A percentile compares a stretch with the other conserved stretches of the same genome.
Evolutionary conservation across 2,888 invertebrate genomes (phyloP).

Genomic region (Carabus problematicus): DNA sequence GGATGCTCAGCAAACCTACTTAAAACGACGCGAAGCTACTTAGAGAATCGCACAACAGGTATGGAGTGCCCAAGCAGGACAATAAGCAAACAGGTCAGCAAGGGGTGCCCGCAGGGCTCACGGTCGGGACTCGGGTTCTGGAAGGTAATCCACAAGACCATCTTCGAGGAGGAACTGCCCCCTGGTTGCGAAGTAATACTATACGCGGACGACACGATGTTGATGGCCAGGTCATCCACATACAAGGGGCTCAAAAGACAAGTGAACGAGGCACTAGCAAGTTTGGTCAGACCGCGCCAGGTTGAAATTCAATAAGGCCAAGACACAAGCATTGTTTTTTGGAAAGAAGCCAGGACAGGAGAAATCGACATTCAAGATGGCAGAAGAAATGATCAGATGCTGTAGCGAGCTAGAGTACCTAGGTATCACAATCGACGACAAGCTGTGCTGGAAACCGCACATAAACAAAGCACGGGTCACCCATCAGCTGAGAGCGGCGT

Average conservation of each 20-base stretch:
- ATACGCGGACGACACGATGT: slow-evolving; percentile 43
- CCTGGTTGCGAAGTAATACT: slow-evolving; percentile 30
- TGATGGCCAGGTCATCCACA: neutral
- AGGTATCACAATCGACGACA: slow-evolving; percentile 28
- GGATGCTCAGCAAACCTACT: slow-evolving; percentile 43
- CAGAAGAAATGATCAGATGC: slow-evolving; percentile 13
- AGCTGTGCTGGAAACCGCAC: slow-evolving; percentile 20
- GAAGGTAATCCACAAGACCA: slow-evolving; percentile 32
- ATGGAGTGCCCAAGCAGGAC: neutral
- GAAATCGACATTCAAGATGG: slow-evolving; percentile 34
- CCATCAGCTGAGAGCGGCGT: slow-evolving; percentile 23
- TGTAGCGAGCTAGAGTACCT: slow-evolving; percentile 29
- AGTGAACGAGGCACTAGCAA: slow-evolving; percentile 6
- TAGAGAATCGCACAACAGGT: neutral
- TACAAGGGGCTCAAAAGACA: slow-evolving; percentile 8
- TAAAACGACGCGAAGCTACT: slow-evolving; percentile 8
- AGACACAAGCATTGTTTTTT: slow-evolving; percentile 40
- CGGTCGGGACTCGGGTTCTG: slow-evolving; percentile 37
- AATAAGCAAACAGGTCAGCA: slow-evolving; percentile 6
- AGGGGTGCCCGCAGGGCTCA: slow-evolving; percentile 42
- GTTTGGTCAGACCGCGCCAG: neutral
- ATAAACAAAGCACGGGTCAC: slow-evolving; percentile 3
- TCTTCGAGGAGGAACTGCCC: slow-evolving; percentile 19
- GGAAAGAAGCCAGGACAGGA: slow-evolving; percentile 29
- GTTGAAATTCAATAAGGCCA: slow-evolving; percentile 33